phyloP scores from a whole-genome alignment of 1,140 invertebrate species.

The Macrocentrus cingulum region DNA sequence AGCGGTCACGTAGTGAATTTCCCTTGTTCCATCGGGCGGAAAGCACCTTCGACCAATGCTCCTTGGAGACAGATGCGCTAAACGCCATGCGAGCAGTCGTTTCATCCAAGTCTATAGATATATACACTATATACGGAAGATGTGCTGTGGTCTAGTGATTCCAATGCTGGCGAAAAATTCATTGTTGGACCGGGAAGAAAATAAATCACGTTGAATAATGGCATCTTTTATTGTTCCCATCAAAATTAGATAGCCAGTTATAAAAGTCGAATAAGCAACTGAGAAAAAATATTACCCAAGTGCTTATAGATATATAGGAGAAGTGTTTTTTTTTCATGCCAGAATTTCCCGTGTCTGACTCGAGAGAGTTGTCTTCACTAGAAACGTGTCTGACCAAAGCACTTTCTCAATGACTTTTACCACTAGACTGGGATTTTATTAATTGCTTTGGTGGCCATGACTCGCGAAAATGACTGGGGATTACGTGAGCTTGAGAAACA shows the following conservation, averaged over 20 bases:
- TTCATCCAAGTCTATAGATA: neutral
- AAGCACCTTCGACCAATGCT: conserved; percentile 22
- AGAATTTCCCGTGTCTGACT: conserved; percentile 20
- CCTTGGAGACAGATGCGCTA: conserved; percentile 52
- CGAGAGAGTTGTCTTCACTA: conserved; percentile 12
- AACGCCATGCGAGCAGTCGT: conserved; percentile 44
- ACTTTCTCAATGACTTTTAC: conserved; percentile 12
- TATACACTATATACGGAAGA: neutral
- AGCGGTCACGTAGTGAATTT: conserved; percentile 36
- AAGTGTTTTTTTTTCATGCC: no score
- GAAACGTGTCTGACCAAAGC: conserved; percentile 20
- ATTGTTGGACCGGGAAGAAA: conserved; percentile 3
- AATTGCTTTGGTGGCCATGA: no score
- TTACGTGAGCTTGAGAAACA: no score
- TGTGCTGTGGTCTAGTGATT: conserved; percentile 15
- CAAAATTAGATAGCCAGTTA: conserved; percentile 22
- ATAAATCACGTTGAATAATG: conserved; percentile 26
- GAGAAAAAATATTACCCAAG: conserved; percentile 5
- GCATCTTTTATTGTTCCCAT: conserved; percentile 29
- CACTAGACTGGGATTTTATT: neutral
- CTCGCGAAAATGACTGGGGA: no score
- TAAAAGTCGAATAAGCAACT: conserved; percentile 10
- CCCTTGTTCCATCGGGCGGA: conserved; percentile 25
- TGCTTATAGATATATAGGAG: conserved; percentile 1
- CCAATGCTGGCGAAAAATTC: conserved; percentile 20